Percentiles rank a stretch among this genome's conserved stretches.
Conservation (phyloP, 2,797 vertebrate genomes). For the Acestrorhynchus altus region DNA sequence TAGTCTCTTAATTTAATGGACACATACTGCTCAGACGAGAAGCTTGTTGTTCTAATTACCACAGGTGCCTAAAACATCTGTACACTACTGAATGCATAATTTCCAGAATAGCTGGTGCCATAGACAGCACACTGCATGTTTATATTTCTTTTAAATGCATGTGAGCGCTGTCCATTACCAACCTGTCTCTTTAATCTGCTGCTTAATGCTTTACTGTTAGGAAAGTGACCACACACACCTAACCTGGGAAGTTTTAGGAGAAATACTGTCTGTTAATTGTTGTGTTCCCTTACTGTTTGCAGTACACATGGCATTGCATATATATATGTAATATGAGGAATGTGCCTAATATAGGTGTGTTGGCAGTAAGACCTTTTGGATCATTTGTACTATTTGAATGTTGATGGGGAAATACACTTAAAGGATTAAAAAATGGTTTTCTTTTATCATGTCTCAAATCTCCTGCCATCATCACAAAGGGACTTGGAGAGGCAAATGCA, state of each 20-base stretch:
- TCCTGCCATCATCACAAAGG: slow-evolving; percentile 40
- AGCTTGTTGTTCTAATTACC: too few relatives aligned
- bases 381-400: slow-evolving; percentile 29
- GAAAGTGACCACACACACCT: slow-evolving; percentile 32
- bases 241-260: slow-evolving; percentile 27
- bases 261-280: slow-evolving; percentile 6
- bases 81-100: background rate
- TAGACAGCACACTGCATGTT: background rate
- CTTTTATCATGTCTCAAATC: slow-evolving; percentile 44
- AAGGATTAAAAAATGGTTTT: slow-evolving; percentile 20
- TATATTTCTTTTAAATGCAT: background rate
- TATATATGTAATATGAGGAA: background rate
- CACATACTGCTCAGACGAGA: too few relatives aligned
- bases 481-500: slow-evolving; percentile 21
- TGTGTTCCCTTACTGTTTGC: slow-evolving; percentile 26
- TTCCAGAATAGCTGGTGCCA: slow-evolving; percentile 42
- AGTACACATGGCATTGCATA: background rate
- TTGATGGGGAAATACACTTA: slow-evolving; percentile 41
- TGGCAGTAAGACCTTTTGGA: slow-evolving; percentile 31
- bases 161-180: slow-evolving; percentile 27
- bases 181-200: slow-evolving; percentile 41
- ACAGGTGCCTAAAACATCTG: too few relatives aligned
- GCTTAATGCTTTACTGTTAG: slow-evolving; percentile 43
- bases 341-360: slow-evolving; percentile 18
- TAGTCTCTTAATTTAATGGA: too few relatives aligned